A percentile compares a stretch with the other conserved stretches of the same genome.
phyloP scores from a whole-genome alignment of 2,797 vertebrate species.

The Moxostoma hubbsi region DNA sequence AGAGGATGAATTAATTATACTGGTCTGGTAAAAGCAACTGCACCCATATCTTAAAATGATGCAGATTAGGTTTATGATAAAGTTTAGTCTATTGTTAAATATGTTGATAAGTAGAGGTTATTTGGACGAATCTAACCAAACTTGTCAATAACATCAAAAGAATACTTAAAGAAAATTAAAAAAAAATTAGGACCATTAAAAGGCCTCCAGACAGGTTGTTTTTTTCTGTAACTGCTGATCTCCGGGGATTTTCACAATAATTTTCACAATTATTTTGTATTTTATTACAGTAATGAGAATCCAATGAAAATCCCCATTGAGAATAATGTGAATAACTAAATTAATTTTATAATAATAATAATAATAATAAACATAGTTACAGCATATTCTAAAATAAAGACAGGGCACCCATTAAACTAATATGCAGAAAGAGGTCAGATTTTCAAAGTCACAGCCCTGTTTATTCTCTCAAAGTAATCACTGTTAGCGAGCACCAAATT shows the following conservation, averaged over 20 bases:
- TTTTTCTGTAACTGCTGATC: no score
- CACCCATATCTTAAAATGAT: neutral
- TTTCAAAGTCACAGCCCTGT: neutral
- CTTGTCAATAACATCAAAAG: neutral
- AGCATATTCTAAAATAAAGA: neutral
- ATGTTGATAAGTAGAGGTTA: neutral
- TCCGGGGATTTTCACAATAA: no score
- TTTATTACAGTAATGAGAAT: no score
- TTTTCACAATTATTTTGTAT: no score
- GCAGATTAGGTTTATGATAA: neutral
- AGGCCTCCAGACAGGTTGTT: no score
- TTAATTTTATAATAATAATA: no score
- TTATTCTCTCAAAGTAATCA: constrained; percentile 6
- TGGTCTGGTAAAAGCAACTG: neutral
- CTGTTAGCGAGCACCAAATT: constrained; percentile 25
- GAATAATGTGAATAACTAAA: no score
- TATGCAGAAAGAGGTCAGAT: constrained; percentile 17
- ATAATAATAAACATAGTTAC: neutral
- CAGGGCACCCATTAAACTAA: neutral
- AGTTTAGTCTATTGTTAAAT: no score
- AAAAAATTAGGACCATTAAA: no score
- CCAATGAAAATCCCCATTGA: no score
- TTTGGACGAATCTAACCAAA: neutral
- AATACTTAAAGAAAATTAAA: neutral
- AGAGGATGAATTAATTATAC: neutral